Percentiles rank a stretch among this genome's conserved stretches.
Conservation (phyloP, 2,797 vertebrate genomes). For the Hydrophis major region DNA sequence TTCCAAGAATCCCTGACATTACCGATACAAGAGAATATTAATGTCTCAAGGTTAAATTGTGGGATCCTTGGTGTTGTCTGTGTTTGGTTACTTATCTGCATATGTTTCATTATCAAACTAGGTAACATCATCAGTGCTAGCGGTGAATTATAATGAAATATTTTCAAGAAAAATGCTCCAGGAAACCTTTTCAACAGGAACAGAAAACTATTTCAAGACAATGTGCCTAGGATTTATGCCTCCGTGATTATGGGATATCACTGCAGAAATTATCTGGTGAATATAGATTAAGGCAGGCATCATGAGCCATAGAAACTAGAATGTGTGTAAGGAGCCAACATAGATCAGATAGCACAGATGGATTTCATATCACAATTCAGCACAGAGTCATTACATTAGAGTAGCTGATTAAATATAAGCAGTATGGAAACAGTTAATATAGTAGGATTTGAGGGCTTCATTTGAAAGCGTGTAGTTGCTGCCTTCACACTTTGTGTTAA, state of each 20-base stretch:
- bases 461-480: neutral
- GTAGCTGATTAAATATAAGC: neutral
- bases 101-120: neutral
- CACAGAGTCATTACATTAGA: neutral
- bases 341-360: neutral
- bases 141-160: neutral
- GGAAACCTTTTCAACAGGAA: neutral
- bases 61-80: neutral
- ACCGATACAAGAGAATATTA: neutral
- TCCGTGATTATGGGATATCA: neutral
- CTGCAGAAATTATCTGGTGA: neutral
- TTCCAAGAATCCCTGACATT: neutral
- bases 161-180: neutral
- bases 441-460: neutral
- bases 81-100: neutral
- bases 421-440: neutral
- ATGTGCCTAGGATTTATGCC: neutral
- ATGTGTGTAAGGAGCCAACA: neutral
- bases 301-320: neutral
- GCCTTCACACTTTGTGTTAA: neutral
- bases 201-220: neutral
- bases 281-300: neutral
- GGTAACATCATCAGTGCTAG: neutral
- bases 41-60: neutral
- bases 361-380: neutral